Evolutionary conservation across 2,113 vertebrate genomes (phyloP).

Genomic region (Catagonus wagneri): DNA sequence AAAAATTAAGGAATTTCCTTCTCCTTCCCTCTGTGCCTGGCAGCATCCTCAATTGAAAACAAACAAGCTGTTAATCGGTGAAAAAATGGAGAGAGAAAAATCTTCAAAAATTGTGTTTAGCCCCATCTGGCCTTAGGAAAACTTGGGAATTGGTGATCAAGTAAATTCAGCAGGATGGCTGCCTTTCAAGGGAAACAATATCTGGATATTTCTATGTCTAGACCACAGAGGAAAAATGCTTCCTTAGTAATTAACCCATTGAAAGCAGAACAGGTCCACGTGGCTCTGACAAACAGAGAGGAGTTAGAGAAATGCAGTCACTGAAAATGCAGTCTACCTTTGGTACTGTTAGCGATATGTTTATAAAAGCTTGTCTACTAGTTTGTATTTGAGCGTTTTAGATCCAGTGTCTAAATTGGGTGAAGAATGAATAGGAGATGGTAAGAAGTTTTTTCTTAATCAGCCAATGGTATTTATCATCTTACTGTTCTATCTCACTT

Average conservation of each 20-base stretch:
- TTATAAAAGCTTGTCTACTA: background rate
- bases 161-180: conserved; percentile 88
- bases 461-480: background rate
- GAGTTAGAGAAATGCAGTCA: background rate
- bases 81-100: conserved; percentile 78
- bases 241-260: conserved; percentile 89
- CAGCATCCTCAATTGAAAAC: conserved; percentile 85
- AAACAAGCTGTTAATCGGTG: conserved; percentile 87
- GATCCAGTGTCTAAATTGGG: background rate
- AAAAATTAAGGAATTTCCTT: conserved; percentile 79
- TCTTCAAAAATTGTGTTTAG: conserved; percentile 87
- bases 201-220: conserved; percentile 93
- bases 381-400: background rate
- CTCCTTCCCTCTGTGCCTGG: conserved; percentile 76
- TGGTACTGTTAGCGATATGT: background rate
- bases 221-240: conserved; percentile 91
- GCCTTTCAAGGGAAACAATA: conserved; percentile 92
- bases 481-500: background rate
- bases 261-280: conserved; percentile 80
- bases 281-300: conserved; percentile 71
- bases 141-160: conserved; percentile 87
- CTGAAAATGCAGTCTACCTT: background rate
- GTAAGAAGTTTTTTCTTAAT: background rate
- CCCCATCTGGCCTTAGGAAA: conserved; percentile 89
- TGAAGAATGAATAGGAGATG: background rate